These are phyloP conservation scores for Agrenia bidenticulata DNA, from an alignment of 2,888 invertebrate genomes.

Conservation along the genomic window DNA sequence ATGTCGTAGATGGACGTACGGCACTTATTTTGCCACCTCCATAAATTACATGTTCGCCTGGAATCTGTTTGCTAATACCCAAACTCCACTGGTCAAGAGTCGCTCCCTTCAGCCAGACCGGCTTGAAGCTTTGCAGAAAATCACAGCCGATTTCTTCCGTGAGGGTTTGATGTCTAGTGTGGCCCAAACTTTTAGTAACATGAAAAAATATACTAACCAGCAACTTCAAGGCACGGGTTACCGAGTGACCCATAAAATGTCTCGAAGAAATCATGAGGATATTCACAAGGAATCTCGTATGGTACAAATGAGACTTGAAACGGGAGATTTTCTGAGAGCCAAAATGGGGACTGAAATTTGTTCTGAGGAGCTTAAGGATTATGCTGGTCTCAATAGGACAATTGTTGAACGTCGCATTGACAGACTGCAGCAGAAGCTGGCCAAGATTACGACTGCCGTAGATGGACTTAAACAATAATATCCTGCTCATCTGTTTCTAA, in stretches of 20 bases:
- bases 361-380: slow-evolving; percentile 30
- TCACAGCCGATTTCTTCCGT: slow-evolving; percentile 18
- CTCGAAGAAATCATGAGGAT: slow-evolving; percentile 12
- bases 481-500: too few species aligned
- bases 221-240: slow-evolving; percentile 30
- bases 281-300: slow-evolving; percentile 18
- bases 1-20: background rate
- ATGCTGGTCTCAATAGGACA: slow-evolving; percentile 25
- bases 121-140: slow-evolving; percentile 28
- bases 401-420: slow-evolving; percentile 23
- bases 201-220: slow-evolving; percentile 25
- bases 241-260: slow-evolving; percentile 18
- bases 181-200: slow-evolving; percentile 25
- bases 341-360: slow-evolving; percentile 32
- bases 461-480: too few species aligned
- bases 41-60: background rate
- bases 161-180: slow-evolving; percentile 12
- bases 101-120: slow-evolving; percentile 21
- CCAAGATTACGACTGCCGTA: too few species aligned
- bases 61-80: too few species aligned
- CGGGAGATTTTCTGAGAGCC: slow-evolving; percentile 24
- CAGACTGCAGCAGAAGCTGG: slow-evolving; percentile 24
- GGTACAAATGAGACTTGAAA: slow-evolving; percentile 26
- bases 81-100: background rate
- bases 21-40: background rate